Evolutionary conservation across 2,113 vertebrate species (phyloP).

Genomic region (Elaphurus davidianus): DNA sequence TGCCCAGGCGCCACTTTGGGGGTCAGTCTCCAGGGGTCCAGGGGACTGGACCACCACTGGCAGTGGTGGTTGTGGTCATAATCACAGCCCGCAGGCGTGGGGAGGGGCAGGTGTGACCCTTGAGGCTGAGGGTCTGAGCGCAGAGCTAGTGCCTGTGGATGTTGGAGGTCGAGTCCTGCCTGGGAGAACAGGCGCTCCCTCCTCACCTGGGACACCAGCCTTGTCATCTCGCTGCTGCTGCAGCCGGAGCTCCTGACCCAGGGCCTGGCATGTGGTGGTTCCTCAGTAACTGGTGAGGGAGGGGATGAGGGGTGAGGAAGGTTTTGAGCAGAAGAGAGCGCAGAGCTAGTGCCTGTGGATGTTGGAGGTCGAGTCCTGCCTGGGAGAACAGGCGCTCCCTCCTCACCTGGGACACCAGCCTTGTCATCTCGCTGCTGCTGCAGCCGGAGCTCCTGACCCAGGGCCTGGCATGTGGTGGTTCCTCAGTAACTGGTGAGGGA

Average conservation of each 20-base stretch:
- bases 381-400: neutral
- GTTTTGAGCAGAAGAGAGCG: neutral
- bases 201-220: neutral
- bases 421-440: neutral
- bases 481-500: neutral
- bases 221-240: neutral
- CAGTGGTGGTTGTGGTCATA: neutral
- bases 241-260: neutral
- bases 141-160: neutral
- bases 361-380: neutral
- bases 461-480: neutral
- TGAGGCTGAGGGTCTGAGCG: neutral
- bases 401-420: neutral
- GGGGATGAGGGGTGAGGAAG: neutral
- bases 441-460: neutral
- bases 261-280: neutral
- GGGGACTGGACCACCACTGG: neutral
- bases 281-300: neutral
- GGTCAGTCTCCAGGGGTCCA: no score
- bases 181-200: neutral
- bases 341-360: neutral
- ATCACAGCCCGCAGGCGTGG: neutral
- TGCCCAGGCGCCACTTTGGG: neutral
- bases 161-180: neutral
- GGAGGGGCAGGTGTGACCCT: neutral